Base-by-base conservation (phyloP, 1,140 invertebrate species). In the Drosophila kanapiae region DNA sequence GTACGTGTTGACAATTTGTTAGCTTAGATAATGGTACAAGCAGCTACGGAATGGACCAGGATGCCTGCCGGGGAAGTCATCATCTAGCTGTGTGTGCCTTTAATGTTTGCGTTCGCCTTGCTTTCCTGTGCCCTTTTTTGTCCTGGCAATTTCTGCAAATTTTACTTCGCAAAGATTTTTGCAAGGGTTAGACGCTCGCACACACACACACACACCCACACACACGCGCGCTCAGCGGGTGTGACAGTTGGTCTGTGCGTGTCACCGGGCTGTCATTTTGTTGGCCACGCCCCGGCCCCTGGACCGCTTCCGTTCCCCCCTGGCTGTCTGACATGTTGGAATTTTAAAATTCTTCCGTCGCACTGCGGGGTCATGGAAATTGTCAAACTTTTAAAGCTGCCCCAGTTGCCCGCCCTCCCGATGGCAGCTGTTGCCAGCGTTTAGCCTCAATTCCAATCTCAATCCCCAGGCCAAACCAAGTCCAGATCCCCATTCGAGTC, bases 1-100 rank as follows among this genome's bases (percentile, higher is more conserved):
- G 88, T 91, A 91, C 88, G 88, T 91, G 88, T 91, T 91, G 84
- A 91, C 90, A 91, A 91, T 91, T 91, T 91, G 88, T 91, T 88
- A 85, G 85, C 85, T 88, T 84, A 87, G 84, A 87, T 87, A 87
- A 87, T 87, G 84, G 80, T 84, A 74, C 74, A 75, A 80, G 54
- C 67, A 75, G 68, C 70, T 75, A 61, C 48, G 60, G 49, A 54
- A 72, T 18, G 42, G 56, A 53, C 68, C 56, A 58, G 61, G 48
- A 42, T 56, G 63, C 35, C 69, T 43, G 37, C 27, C 49, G 58
- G 69, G 53, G 45, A 61, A 83, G 77, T 59, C 84, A 80, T 84
- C 76, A 80, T 77, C 61, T 81, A 51, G 78, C 62, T 60, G 23
- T 72, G 70, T 72, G 67, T 77, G 71, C 77, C 61, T 80, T 83